phyloP scores from a whole-genome alignment of 2,888 invertebrate genomes.

The Eulithis prunata region DNA sequence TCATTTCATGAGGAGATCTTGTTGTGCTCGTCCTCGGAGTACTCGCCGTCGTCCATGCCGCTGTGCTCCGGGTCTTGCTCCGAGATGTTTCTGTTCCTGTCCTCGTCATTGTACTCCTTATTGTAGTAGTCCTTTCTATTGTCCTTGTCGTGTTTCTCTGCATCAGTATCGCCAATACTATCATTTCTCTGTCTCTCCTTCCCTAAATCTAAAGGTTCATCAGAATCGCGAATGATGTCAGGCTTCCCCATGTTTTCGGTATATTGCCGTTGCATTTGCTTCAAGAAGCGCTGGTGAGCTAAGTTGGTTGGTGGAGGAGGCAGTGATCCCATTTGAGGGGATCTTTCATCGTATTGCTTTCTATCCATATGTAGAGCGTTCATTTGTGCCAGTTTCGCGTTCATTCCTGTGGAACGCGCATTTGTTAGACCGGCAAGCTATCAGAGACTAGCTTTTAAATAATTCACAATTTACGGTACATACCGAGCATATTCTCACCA shows the following conservation, averaged over 20 bases:
- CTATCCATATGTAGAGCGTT: constrained; percentile 85
- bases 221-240: constrained; percentile 81
- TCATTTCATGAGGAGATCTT: constrained; percentile 74
- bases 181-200: constrained; percentile 77
- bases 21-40: constrained; percentile 77
- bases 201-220: constrained; percentile 83
- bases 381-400: constrained; percentile 91
- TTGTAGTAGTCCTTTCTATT: constrained; percentile 71
- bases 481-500: constrained; percentile 91
- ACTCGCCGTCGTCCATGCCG: constrained; percentile 75
- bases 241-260: constrained; percentile 83
- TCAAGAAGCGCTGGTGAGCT: constrained; percentile 85
- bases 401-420: constrained; percentile 84
- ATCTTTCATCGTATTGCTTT: constrained; percentile 84
- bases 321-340: constrained; percentile 81
- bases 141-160: constrained; percentile 81
- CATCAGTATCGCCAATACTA: constrained; percentile 69
- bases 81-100: constrained; percentile 58
- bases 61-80: constrained; percentile 67
- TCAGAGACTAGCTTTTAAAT: neutral
- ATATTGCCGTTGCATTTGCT: constrained; percentile 86
- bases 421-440: constrained; percentile 15
- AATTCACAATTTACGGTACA: constrained; percentile 44
- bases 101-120: constrained; percentile 67
- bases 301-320: constrained; percentile 81